These are phyloP conservation scores for Stichopus horrens DNA, from an alignment of 53 echinoderm and acorn worm genomes.

Conservation along the genomic window DNA sequence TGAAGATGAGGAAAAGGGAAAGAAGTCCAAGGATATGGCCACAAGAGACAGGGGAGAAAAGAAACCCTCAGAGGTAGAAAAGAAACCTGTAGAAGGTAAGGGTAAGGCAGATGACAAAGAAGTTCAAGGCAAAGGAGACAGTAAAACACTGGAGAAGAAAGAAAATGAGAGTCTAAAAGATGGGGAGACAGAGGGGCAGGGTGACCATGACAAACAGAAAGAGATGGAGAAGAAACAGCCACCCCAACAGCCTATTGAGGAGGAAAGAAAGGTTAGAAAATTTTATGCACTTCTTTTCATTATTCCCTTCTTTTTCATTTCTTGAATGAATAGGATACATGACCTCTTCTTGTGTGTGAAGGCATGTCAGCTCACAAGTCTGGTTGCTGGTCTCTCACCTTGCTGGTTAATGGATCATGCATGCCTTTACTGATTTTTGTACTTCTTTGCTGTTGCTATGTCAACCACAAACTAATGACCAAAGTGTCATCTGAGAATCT, in stretches of 20 bases:
- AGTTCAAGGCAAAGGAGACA: neutral
- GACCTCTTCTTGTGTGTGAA: too few relatives aligned
- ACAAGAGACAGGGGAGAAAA: slow-evolving; percentile 8
- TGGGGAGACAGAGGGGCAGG: slow-evolving; percentile 19
- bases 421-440: too few relatives aligned
- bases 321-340: too few relatives aligned
- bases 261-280: slow-evolving; percentile 27
- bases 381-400: too few relatives aligned
- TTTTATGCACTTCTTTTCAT: neutral
- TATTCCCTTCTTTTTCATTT: neutral
- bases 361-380: too few relatives aligned
- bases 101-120: neutral
- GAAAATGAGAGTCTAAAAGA: slow-evolving; percentile 12
- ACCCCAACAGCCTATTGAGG: slow-evolving; percentile 16
- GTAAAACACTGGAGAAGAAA: slow-evolving; percentile 4
- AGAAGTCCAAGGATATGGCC: neutral
- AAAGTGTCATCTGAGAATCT: too few relatives aligned
- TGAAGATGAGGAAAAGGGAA: neutral
- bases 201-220: slow-evolving; percentile 8
- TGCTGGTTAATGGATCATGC: too few relatives aligned
- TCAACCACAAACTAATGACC: too few relatives aligned
- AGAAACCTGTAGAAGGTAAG: neutral
- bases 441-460: too few relatives aligned
- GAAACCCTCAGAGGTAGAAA: slow-evolving; percentile 22
- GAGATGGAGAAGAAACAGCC: slow-evolving; percentile 10